Evolutionary conservation across 2,888 invertebrate genomes (phyloP), one percentile per base, ranked within the genome.

Genomic region (Sicus ferrugineus): DNA sequence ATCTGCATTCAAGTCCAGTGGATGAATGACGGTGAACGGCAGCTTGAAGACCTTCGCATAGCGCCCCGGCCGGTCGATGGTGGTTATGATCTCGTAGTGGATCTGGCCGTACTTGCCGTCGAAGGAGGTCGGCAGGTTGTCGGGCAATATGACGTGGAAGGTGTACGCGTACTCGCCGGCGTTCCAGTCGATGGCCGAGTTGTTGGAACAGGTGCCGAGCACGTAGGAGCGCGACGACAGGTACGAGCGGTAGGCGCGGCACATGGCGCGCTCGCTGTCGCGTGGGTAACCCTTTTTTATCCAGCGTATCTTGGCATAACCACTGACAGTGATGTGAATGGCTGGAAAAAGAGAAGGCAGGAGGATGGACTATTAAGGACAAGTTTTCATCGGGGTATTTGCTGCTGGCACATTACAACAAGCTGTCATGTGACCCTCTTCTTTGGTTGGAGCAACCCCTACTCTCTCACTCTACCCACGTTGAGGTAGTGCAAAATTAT

Each of bases 41-140:
- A 89, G 88, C 85, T 93, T 93, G 31, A 90, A 90, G 74, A 92
- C 92, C 79, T 93, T 92, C 83, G 95, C 93, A 85, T 92, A 92
- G 79, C 93, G 93, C 91, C 93, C 93, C 42, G 94, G 93, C 31
- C 93, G 88, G 81, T 95, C 95, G 50, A 96, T 87, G 3, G 89
- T 90, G 34, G 92, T 92, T 84, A 92, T 92, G 21, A 93, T 89
- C 31, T 90, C 91, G 81, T 96, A 96, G 66, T 93, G 88, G 54
- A 96, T 89, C 80, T 90, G 89, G 0, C 95, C 93, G 85, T 87
- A 87, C 82, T 91, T 88, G 31, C 92, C 92, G 81, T 92, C 92
- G 83, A 93, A 94, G 6, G 93, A 93, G 16, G 93, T 92, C 34
- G 94, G 94, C 75, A 94, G 85, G 77, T 90, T 84, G 68, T 80